Evolutionary conservation across 2,113 vertebrate genomes (phyloP).

Genomic region (Dipodomys stephensi): DNA sequence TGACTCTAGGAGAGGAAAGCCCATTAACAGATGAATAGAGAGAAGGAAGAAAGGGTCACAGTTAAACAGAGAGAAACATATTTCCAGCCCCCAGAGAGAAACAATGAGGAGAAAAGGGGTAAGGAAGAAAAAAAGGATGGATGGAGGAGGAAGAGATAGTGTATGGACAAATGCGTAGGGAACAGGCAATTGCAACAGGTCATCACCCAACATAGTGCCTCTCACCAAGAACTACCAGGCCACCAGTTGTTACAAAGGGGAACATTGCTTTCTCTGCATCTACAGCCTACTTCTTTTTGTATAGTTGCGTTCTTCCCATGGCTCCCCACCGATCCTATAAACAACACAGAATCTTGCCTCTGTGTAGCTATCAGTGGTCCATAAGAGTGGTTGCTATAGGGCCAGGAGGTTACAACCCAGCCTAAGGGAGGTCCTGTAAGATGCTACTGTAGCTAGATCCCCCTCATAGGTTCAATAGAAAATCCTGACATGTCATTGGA

Average conservation of each 20-base stretch:
- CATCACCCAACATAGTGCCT: constrained; percentile 19
- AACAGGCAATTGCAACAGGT: neutral
- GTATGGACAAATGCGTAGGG: neutral
- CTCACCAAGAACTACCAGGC: constrained; percentile 75
- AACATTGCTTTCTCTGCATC: constrained; percentile 70
- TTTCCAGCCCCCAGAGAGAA: neutral
- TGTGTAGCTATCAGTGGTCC: neutral
- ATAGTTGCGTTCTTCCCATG: constrained; percentile 50
- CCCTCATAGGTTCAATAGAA: neutral
- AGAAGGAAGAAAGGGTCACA: neutral
- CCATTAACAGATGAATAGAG: constrained; percentile 68
- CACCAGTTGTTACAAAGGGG: constrained; percentile 64
- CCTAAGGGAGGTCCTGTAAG: no score
- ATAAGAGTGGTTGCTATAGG: neutral
- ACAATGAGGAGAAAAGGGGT: neutral
- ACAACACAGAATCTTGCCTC: constrained; percentile 38
- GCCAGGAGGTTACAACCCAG: neutral
- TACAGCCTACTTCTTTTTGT: constrained; percentile 33
- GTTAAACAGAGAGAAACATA: neutral
- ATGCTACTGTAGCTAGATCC: neutral
- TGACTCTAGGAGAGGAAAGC: constrained; percentile 61
- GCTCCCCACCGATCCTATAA: constrained; percentile 31
- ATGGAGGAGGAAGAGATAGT: fast-evolving
- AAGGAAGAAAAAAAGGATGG: neutral
- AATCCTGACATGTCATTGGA: neutral